phyloP scores from a whole-genome alignment of 1,140 invertebrate genomes.

The Drosophila truncata region DNA sequence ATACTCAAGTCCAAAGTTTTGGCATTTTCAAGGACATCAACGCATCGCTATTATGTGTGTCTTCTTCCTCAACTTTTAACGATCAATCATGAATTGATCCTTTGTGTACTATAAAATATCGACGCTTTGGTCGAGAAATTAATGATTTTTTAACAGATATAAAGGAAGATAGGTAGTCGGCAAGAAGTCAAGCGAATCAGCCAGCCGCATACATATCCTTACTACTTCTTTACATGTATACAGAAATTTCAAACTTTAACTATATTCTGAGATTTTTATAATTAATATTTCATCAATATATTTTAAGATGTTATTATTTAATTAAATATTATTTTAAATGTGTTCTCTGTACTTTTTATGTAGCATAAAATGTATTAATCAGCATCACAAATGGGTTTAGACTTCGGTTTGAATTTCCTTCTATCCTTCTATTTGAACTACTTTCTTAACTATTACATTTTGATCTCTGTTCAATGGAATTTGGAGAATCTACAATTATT shows the following conservation, averaged over 20 bases:
- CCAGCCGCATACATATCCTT: background rate
- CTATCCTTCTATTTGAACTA: too few relatives aligned
- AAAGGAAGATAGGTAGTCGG: background rate
- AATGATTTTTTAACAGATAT: constrained; percentile 35
- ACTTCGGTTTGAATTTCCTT: too few relatives aligned
- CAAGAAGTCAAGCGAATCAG: constrained; percentile 1
- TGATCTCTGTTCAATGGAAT: background rate
- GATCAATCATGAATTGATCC: constrained; percentile 38
- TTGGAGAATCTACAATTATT: background rate
- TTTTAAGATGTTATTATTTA: too few relatives aligned
- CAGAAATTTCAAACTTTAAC: background rate
- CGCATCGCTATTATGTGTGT: constrained; percentile 13
- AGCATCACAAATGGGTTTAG: too few relatives aligned
- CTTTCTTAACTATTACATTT: too few relatives aligned
- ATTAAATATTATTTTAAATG: too few relatives aligned
- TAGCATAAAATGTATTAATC: too few relatives aligned
- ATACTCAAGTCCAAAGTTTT: constrained; percentile 37
- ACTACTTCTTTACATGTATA: too few relatives aligned
- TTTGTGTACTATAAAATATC: constrained; percentile 19
- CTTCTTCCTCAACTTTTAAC: constrained; percentile 10
- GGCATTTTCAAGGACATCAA: constrained; percentile 41
- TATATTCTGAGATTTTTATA: too few relatives aligned
- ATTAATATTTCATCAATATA: too few relatives aligned
- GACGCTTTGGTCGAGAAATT: constrained; percentile 19
- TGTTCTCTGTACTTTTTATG: too few relatives aligned